Base-by-base conservation (phyloP, 2,888 invertebrate species). In the Erebia epiphron region DNA sequence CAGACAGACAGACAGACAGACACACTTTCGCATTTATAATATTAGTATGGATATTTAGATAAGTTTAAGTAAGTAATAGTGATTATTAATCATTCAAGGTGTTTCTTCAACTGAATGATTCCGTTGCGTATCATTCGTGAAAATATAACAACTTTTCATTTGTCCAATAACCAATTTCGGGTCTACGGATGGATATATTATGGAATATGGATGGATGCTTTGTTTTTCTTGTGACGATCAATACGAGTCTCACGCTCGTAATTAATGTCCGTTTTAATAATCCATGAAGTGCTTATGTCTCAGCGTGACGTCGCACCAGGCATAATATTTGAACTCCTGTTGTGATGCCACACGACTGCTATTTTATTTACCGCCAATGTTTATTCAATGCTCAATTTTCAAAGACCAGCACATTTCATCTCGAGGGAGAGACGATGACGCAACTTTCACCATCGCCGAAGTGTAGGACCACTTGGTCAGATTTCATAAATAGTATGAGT, bases 311-410 rank as follows among this genome's bases (percentile, higher is more conserved):
- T 79, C 80, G 79, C 78, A 81, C 79, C 83, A 78, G 80, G 76
- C 80, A 80, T 79, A 86, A 87, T 89, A 90, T 90, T 83, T 85
- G 87, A 84, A 83, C 88, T 86, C 92, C 91, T 85, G 90, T 85
- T 81, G 92, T 79, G 90, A 83, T 83, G 89, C 82, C 92, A 90
- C 91, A 87, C 90, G 92, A 85, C 91, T 79, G 79, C 80, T 83
- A 84, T 86, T 88, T 87, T 86, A 87, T 86, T 82, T 83, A 80
- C 83, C 81, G 84, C 80, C 80, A 81, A 80, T 89, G 86, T 91
- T 89, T 89, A 87, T 86, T 85, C 86, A 84, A 79, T 84, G 87
- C 86, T 87, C 85, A 89, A 87, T 84, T 70, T 66, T 82, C 88
- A 62, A 46, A 46, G 61, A 61, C 13, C 43, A 21, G 2, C 21